Evolutionary conservation across 1,140 invertebrate genomes (phyloP).

Genomic region (Dinoponera quadriceps): DNA sequence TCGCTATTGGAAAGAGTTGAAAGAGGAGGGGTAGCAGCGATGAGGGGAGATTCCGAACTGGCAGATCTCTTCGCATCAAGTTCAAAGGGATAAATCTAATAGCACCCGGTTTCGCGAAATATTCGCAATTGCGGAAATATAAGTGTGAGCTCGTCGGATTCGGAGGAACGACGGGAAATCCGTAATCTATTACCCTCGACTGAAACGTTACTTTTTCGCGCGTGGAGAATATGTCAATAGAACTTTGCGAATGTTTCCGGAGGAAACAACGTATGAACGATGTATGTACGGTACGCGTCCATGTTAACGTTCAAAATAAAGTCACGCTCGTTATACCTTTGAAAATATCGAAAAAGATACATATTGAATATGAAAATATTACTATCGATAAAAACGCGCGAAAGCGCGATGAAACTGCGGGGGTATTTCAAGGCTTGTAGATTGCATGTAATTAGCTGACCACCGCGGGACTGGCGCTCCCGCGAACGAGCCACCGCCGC

Average conservation of each 20-base stretch:
- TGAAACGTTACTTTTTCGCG: slow-evolving; percentile 4
- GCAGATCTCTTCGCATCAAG: slow-evolving; percentile 53
- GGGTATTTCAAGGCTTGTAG: not conserved
- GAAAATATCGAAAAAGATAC: not conserved
- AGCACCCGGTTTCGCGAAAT: slow-evolving; percentile 63
- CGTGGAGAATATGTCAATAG: not conserved
- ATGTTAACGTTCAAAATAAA: no score
- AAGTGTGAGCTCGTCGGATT: slow-evolving; percentile 26
- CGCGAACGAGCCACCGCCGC: not conserved
- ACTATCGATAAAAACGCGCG: slow-evolving; percentile 17
- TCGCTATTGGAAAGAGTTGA: slow-evolving; percentile 61
- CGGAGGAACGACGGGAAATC: not conserved
- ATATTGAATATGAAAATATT: not conserved
- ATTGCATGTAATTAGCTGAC: not conserved
- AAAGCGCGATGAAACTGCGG: not conserved
- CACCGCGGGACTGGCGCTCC: not conserved
- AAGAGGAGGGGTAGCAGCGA: slow-evolving; percentile 33
- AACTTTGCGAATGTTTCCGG: not conserved
- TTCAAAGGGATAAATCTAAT: slow-evolving; percentile 71
- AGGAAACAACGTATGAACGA: not conserved
- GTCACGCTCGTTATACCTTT: no score
- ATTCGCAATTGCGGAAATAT: slow-evolving; percentile 59
- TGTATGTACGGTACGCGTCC: no score
- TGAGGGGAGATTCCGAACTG: slow-evolving; percentile 7
- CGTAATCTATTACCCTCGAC: not conserved